phyloP scores from a whole-genome alignment of 2,113 vertebrate genomes.

The Azemiops feae region DNA sequence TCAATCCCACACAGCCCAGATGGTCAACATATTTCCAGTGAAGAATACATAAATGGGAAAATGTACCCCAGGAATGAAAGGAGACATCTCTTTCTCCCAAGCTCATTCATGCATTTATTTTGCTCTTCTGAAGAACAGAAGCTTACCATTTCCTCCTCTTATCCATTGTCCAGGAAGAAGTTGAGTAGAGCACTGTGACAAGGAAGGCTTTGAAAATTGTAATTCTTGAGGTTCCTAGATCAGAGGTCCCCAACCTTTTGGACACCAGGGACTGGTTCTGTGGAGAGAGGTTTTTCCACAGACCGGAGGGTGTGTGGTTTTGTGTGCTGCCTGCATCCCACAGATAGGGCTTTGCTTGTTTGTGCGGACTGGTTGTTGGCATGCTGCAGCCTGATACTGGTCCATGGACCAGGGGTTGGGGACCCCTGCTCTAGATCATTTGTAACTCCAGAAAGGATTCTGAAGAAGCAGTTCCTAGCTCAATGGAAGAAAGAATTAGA shows the following conservation, averaged over 20 bases:
- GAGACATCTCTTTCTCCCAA: background rate
- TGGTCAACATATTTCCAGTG: background rate
- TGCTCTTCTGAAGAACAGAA: background rate
- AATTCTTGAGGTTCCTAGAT: background rate
- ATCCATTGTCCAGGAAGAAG: background rate
- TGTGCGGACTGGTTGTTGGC: too few relatives aligned
- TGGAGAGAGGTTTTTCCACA: too few relatives aligned
- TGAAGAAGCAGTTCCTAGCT: background rate
- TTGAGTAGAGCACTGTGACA: background rate
- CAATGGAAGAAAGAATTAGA: background rate
- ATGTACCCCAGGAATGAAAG: background rate
- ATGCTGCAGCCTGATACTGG: too few relatives aligned
- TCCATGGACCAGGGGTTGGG: too few relatives aligned
- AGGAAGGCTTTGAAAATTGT: background rate
- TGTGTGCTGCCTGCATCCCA: too few relatives aligned
- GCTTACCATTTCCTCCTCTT: background rate
- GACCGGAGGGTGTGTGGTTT: too few relatives aligned
- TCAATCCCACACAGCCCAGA: background rate
- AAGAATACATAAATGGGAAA: background rate
- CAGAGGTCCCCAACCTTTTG: too few relatives aligned
- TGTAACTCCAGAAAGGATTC: too few relatives aligned
- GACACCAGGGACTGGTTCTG: too few relatives aligned
- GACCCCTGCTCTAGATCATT: too few relatives aligned
- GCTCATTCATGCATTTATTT: background rate
- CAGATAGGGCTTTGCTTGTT: too few relatives aligned